phyloP scores from a whole-genome alignment of 1,140 invertebrate species.

The Nephila pilipes region DNA sequence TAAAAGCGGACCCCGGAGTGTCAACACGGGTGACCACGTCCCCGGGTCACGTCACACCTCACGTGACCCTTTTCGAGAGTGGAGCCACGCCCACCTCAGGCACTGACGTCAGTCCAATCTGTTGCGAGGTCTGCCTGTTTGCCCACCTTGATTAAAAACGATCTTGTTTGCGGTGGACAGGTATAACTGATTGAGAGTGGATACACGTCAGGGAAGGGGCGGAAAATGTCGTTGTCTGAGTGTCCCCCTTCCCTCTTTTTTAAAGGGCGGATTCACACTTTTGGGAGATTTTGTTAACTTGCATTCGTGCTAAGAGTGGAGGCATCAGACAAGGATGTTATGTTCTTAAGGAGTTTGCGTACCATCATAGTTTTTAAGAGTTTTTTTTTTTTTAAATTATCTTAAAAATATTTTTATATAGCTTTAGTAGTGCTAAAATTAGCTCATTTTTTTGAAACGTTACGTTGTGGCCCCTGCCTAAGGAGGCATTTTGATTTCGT shows the following conservation, averaged over 20 bases:
- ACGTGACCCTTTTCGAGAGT: conserved; percentile 24
- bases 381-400: too few relatives aligned
- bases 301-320: neutral
- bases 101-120: conserved; percentile 63
- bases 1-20: conserved; percentile 65
- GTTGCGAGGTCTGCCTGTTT: conserved; percentile 67
- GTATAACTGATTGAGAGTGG: conserved; percentile 74
- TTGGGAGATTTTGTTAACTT: neutral
- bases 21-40: conserved; percentile 70
- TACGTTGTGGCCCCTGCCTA: too few relatives aligned
- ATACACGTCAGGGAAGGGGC: neutral
- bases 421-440: too few relatives aligned
- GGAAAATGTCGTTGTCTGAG: neutral
- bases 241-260: neutral
- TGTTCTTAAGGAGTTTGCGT: too few relatives aligned
- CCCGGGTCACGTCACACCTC: conserved; percentile 71
- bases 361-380: too few relatives aligned
- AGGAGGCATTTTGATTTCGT: too few relatives aligned
- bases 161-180: conserved; percentile 63
- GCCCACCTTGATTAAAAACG: conserved; percentile 74
- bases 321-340: too few relatives aligned
- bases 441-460: too few relatives aligned
- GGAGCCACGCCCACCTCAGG: conserved; percentile 50
- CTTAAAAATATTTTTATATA: too few relatives aligned
- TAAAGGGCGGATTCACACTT: conserved; percentile 1